Base-by-base conservation (phyloP, 2,797 vertebrate genomes). In the Pempheris klunzingeri region DNA sequence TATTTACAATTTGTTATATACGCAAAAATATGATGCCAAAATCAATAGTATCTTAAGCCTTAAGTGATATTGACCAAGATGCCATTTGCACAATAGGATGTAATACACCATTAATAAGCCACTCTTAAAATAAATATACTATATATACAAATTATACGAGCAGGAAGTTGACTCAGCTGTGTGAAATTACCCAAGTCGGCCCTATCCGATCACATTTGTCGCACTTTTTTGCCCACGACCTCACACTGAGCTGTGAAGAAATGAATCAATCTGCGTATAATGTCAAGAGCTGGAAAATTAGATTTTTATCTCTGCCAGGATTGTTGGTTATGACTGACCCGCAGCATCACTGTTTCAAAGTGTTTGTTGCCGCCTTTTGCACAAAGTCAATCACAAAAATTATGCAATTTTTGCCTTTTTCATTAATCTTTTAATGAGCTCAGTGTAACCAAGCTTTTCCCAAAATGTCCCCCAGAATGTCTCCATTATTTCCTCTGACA, bases 91-190 rank as follows among this genome's bases (percentile, higher is more conserved):
- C 12, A 26, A 20, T 6, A 39, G 46, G 0, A 38, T 43, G 1
- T 22, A 44, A 22, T 8, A 28, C 54, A 61, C 30, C 58, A 30
- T 7, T 30, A 3, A 11, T 5, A 43, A 22, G 12, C 34, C 34
- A 17, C 28, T 49, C 15, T 0, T 3, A 68, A 53, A 39, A 13
- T 44, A 26, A 28, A 12, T 44, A 7, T 15, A 26, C 44, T 28
- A 5, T 39, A 36, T n/a, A 36, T 38, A 44, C 15, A 43, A 20
- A 43, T n/a, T 17, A 11, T 46, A 20, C 36, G 26, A 28, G 41
- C 32, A 44, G 53, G 30, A 54, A 60, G 20, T 47, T 7, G 58
- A 36, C 28, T 64, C 43, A 20, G 52, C 66, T 24, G 26, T 70
- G 7, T 70, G 36, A 17, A 50, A 58, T 70, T 41, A 47, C 20